Evolutionary conservation across 2,888 invertebrate genomes (phyloP).

Genomic region (Spatulosminthurus flaviceps): DNA sequence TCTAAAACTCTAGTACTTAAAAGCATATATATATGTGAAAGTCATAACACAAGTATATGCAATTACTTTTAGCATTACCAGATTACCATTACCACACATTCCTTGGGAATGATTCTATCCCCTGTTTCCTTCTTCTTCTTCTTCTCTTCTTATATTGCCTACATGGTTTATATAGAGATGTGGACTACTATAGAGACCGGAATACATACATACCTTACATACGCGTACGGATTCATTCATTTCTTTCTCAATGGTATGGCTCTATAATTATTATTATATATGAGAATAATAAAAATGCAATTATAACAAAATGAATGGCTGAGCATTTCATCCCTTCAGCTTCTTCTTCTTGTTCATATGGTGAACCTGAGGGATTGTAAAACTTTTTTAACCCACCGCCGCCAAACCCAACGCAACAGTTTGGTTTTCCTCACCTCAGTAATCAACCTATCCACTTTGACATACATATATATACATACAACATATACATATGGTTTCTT

Average conservation of each 20-base stretch:
- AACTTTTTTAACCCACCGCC: not conserved
- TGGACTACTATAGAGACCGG: no score
- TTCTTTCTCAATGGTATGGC: not conserved
- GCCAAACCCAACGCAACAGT: not conserved
- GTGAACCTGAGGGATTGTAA: not conserved
- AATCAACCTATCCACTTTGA: not conserved
- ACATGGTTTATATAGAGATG: no score
- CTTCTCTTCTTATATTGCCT: no score
- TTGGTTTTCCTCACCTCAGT: not conserved
- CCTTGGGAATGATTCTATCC: no score
- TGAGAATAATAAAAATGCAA: not conserved
- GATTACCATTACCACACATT: not conserved
- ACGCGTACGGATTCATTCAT: no score
- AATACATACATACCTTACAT: no score
- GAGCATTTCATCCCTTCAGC: not conserved
- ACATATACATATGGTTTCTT: not conserved
- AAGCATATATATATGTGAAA: no score
- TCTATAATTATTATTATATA: not conserved
- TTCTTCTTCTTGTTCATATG: not conserved
- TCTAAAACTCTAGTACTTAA: no score
- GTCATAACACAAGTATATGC: slow-evolving; percentile 1
- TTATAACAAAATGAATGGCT: not conserved
- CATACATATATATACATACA: no score
- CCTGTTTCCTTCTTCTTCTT: no score
- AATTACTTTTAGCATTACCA: no score